phyloP scores from a whole-genome alignment of 2,113 vertebrate genomes.

The Corythornis madagascariensis region DNA sequence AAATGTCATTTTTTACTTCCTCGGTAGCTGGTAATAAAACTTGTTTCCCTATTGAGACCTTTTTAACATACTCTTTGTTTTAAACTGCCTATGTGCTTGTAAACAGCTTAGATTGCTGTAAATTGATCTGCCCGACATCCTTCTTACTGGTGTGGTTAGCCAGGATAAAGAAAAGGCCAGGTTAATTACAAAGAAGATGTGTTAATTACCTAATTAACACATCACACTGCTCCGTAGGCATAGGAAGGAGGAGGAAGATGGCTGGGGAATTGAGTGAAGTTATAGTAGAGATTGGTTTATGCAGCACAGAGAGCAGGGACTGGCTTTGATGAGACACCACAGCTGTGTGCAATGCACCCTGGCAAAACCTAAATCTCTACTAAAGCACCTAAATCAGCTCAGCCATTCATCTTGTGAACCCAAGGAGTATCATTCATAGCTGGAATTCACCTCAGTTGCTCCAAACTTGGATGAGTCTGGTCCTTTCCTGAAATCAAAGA shows the following conservation, averaged over 20 bases:
- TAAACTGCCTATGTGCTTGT: background rate
- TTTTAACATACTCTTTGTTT: constrained; percentile 21
- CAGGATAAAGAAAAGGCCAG: background rate
- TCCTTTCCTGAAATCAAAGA: background rate
- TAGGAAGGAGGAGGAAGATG: background rate
- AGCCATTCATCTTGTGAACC: background rate
- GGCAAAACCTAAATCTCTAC: background rate
- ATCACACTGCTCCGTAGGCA: background rate
- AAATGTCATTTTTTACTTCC: background rate
- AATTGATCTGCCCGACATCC: constrained; percentile 25
- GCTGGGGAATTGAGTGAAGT: background rate
- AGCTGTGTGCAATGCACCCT: background rate
- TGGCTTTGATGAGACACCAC: background rate
- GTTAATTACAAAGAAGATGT: constrained; percentile 33
- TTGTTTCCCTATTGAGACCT: background rate
- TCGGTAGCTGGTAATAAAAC: background rate
- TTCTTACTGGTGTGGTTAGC: background rate
- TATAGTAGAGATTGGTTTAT: background rate
- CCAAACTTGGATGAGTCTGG: background rate
- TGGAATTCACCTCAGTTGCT: background rate
- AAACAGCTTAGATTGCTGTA: constrained; percentile 9
- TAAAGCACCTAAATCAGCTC: background rate
- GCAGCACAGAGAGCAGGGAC: background rate
- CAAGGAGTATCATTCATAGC: background rate
- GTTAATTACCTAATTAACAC: constrained; percentile 60